Evolutionary conservation across 1,140 invertebrate genomes (phyloP), one percentile per base, ranked within the genome.

Genomic region (Diuraphis noxia): DNA sequence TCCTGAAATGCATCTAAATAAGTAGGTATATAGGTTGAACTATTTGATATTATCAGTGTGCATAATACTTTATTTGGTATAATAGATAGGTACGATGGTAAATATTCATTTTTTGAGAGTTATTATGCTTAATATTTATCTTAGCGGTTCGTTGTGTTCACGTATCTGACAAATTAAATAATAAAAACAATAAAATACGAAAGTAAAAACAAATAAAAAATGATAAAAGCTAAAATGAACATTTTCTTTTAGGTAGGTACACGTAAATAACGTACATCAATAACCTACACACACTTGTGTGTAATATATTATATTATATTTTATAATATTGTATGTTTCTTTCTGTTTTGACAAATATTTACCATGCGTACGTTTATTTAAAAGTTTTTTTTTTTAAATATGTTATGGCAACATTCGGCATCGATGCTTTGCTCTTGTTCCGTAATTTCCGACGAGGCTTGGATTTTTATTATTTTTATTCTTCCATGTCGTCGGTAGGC

Each of bases 381-480:
- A 79, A 79, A 79, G 56, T 36, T 36, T 79, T 79, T 79, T 34
- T 79, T 46, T n/a, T n/a, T n/a, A n/a, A 79, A 79, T 79, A 36
- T 79, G 72, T 79, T 79, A 36, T 79, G 72, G 72, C 72, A 79
- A 36, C 72, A 34, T 79, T 79, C 34, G 34, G 72, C n/a, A 19
- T 6, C 72, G 19, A 34, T 34, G 72, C 34, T 36, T 79, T 34
- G 72, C 72, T 79, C 56, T 63, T 30, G 72, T 77, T 36, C 1
- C 13, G 34, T 36, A 23, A n/a, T 34, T 79, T 79, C 34, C 34
- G 72, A 34, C 17, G 72, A 19, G 34, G 34, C 34, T 34, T 79
- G 72, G 17, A 79, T 79, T 79, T 36, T 19, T 79, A 79, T 79
- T 79, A 79, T 79, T 79, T 63, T 63, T 63, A 19, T 79, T 72